Evolutionary conservation across 2,113 vertebrate species (phyloP).

Genomic region (Scatophagus argus): DNA sequence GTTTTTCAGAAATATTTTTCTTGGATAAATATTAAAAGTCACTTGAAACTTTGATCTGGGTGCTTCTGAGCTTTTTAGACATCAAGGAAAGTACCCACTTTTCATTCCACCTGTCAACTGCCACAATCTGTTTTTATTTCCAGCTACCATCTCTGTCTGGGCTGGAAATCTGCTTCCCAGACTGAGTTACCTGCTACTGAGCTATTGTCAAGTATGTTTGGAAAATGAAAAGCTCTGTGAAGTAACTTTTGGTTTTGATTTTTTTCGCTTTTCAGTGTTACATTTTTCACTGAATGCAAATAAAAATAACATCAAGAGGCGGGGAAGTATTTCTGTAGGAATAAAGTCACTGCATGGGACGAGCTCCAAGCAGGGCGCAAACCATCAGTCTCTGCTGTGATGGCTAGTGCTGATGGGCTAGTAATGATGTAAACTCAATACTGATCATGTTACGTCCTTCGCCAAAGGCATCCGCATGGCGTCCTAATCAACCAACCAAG

Average conservation of each 20-base stretch:
- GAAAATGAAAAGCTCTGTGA: conserved; percentile 67
- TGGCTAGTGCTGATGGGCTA: not conserved
- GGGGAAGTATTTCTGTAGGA: conserved; percentile 26
- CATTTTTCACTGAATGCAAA: conserved; percentile 68
- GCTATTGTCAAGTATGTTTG: conserved; percentile 73
- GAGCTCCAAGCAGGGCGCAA: conserved; percentile 5
- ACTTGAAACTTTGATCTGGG: conserved; percentile 76
- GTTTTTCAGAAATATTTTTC: conserved; percentile 72
- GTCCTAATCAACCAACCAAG: conserved; percentile 41
- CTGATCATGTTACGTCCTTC: conserved; percentile 38
- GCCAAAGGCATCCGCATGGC: conserved; percentile 22
- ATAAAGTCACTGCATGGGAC: conserved; percentile 20
- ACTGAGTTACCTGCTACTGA: conserved; percentile 45
- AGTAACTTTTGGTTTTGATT: conserved; percentile 57
- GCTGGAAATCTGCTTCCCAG: conserved; percentile 57
- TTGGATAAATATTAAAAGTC: conserved; percentile 79
- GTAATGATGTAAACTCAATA: conserved; percentile 16
- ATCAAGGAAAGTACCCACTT: conserved; percentile 78
- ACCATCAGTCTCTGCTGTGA: conserved; percentile 11
- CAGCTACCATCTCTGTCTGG: conserved; percentile 66
- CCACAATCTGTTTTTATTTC: conserved; percentile 77
- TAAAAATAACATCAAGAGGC: conserved; percentile 64
- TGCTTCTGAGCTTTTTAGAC: conserved; percentile 69
- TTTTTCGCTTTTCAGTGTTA: conserved; percentile 9
- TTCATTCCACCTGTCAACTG: conserved; percentile 78